Evolutionary conservation across 2,797 vertebrate genomes (phyloP), one percentile per base, ranked within the genome.

Genomic region (Microchirus variegatus): DNA sequence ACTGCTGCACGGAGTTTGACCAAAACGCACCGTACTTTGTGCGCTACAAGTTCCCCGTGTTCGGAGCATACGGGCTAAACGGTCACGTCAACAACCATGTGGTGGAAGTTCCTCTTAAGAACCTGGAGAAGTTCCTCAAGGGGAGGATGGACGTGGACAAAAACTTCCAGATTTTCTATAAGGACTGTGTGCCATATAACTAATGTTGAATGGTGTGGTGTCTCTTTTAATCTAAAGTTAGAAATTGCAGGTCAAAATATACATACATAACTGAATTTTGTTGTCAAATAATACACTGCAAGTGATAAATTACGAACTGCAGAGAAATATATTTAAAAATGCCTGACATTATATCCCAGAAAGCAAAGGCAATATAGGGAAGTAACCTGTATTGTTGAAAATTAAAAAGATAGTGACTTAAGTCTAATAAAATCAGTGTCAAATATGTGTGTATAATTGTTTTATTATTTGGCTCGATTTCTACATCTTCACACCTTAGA

Each of bases 121-220:
- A 83, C 36, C 87, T 91, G 68, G 91, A 93, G 78, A 90, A 81
- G 59, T 92, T 92, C 68, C 85, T 93, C 13, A 90, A 83, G 26
- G 84, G 83, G 18, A 85, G 83, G 70, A 90, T 93, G 90, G 78
- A 90, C 3, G 90, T 92, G 44, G 90, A 93, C 75, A 90, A 84
- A 66, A 91, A 92, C 81, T 92, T 92, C 77, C 89, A 92, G 81
- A 91, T 93, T 48, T 93, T 93, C 75, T 91, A 92, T 41, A 91
- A 83, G 10, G 89, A 93, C 77, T 93, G 90, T 64, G 80, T 91
- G 31, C 64, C 81, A 47, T 80, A 89, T 12, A 78, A 53, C 11
- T 90, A 49, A 84, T 43, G 35, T 17, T 2, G 19, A 44, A 26
- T 17, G 16, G 6, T n/a, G 15, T 18, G 11, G 22, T 18, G 11